Percentiles rank a stretch among this genome's conserved stretches.
Evolutionary conservation across 92 coral and sea anemone genomes (phyloP).

Genomic region (Umimayanthus kanabou): DNA sequence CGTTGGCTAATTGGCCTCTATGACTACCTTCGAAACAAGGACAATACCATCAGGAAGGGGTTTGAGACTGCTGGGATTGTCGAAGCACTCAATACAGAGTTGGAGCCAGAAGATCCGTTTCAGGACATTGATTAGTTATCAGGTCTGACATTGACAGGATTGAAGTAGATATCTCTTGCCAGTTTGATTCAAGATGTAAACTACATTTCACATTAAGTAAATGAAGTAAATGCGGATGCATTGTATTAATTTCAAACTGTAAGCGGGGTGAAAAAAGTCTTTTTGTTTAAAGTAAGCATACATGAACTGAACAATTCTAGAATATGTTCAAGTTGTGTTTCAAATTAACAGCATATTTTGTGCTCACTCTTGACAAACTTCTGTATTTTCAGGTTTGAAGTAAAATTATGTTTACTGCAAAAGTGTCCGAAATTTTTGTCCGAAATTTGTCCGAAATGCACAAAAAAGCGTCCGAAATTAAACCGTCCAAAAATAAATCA

Average conservation of each 20-base stretch:
- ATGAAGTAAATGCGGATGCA: conserved; percentile 12
- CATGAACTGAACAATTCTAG: not conserved
- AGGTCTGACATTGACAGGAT: conserved; percentile 27
- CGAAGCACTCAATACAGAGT: conserved; percentile 27
- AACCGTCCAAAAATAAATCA: no score
- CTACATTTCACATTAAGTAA: conserved; percentile 1
- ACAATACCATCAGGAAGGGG: not conserved
- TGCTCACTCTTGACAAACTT: conserved; percentile 13
- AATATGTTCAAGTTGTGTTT: not conserved
- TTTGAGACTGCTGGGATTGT: conserved; percentile 30
- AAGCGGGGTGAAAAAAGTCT: conserved; percentile 15
- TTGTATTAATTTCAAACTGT: conserved; percentile 15
- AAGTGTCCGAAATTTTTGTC: no score
- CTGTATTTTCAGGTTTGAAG: conserved; percentile 33
- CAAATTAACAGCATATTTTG: not conserved
- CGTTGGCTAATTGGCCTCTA: not conserved
- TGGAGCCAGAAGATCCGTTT: conserved; percentile 22
- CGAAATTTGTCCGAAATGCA: no score
- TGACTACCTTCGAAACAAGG: conserved; percentile 23
- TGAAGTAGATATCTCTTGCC: conserved; percentile 8
- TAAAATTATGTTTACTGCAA: conserved; percentile 30
- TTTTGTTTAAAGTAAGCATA: no score
- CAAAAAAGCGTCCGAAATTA: no score
- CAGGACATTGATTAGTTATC: conserved; percentile 16
- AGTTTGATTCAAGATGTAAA: conserved; percentile 18